phyloP scores from a whole-genome alignment of 1,140 invertebrate species.

The Epicauta chinensis region DNA sequence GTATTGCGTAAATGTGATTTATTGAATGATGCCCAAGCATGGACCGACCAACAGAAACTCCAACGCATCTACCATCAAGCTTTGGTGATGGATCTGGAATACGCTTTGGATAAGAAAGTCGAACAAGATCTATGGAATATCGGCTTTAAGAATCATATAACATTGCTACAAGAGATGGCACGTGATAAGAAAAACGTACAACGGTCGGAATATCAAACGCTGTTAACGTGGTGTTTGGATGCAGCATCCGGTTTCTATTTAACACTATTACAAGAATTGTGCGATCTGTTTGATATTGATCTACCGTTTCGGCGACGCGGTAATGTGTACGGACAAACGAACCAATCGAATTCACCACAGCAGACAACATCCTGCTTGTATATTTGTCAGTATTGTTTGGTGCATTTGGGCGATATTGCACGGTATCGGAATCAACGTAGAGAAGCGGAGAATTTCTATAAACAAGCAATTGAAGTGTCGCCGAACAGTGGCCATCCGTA shows the following conservation, averaged over 20 bases:
- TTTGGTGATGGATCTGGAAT: constrained; percentile 73
- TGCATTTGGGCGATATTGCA: constrained; percentile 81
- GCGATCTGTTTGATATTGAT: constrained; percentile 72
- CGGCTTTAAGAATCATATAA: constrained; percentile 84
- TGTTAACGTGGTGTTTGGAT: constrained; percentile 72
- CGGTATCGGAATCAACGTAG: constrained; percentile 72
- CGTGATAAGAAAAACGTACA: constrained; percentile 76
- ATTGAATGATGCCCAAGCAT: constrained; percentile 55
- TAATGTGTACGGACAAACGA: constrained; percentile 34
- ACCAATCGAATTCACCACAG: constrained; percentile 44
- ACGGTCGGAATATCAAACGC: constrained; percentile 63
- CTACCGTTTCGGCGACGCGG: constrained; percentile 59
- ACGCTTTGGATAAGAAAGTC: constrained; percentile 82
- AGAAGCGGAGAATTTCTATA: constrained; percentile 75
- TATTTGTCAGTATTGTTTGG: constrained; percentile 79
- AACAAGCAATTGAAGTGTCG: constrained; percentile 71
- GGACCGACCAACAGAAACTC: constrained; percentile 57
- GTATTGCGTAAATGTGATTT: constrained; percentile 56
- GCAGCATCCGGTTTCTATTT: constrained; percentile 81
- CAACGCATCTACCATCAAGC: constrained; percentile 77
- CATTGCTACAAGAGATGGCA: constrained; percentile 62
- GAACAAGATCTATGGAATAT: constrained; percentile 87
- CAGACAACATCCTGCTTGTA: constrained; percentile 71
- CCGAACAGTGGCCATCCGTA: constrained; percentile 82
- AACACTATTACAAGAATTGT: constrained; percentile 73